A percentile compares a stretch with the other conserved stretches of the same genome.
phyloP scores from a whole-genome alignment of 2,113 vertebrate genomes.

The Barnardius zonarius region DNA sequence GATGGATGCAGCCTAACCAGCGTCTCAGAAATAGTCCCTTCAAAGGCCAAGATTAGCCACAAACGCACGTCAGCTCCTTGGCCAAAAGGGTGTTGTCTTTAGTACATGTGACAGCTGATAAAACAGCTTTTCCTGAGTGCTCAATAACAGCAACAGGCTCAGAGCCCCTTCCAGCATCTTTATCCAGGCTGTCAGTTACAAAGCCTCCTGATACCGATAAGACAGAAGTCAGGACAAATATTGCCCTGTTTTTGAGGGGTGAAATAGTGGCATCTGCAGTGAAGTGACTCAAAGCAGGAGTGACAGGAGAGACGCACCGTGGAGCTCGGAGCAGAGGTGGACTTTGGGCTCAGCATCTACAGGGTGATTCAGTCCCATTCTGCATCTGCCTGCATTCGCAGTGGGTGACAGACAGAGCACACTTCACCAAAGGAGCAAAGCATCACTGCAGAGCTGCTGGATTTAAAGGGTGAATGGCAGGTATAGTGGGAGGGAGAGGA shows the following conservation, averaged over 20 bases:
- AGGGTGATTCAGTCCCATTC: neutral
- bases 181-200: conserved; percentile 4
- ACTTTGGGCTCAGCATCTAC: neutral
- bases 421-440: neutral
- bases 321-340: neutral
- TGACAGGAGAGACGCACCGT: fast-evolving
- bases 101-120: conserved; percentile 17
- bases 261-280: neutral
- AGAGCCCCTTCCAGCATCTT: conserved; percentile 34
- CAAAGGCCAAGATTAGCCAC: neutral
- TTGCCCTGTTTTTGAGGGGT: neutral
- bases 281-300: neutral
- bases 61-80: neutral
- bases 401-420: neutral
- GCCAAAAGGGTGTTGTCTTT: neutral
- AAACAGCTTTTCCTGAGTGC: conserved; percentile 1
- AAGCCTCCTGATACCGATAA: neutral
- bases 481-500: neutral
- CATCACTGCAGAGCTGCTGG: neutral
- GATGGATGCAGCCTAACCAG: neutral
- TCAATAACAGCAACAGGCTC: conserved; percentile 9
- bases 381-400: neutral
- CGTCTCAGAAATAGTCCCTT: neutral
- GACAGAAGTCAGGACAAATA: neutral
- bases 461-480: fast-evolving